A percentile compares a stretch with the other conserved stretches of the same genome.
Conservation (phyloP, 1,140 invertebrate genomes). For the Babylonia areolata region DNA sequence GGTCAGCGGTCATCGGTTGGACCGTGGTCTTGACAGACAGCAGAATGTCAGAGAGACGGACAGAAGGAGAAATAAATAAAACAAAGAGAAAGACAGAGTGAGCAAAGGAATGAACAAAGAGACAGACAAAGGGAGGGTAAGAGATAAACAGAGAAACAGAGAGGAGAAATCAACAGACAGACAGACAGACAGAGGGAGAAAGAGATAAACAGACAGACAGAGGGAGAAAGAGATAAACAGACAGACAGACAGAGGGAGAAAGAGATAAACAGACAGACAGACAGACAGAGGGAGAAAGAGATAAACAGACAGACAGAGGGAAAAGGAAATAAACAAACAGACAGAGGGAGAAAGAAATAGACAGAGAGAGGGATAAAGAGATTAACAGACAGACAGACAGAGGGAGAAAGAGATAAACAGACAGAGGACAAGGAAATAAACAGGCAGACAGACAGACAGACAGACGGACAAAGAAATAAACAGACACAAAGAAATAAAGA, state of each 20-base stretch:
- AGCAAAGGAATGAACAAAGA: not conserved
- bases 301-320: not conserved
- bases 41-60: not conserved
- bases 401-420: no score
- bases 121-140: not conserved
- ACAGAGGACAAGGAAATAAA: no score
- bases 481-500: not conserved
- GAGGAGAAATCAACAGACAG: not conserved
- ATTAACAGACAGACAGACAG: not conserved
- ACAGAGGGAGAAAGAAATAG: not conserved
- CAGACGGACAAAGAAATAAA: not conserved
- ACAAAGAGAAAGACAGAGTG: slow-evolving; percentile 26
- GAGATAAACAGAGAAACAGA: not conserved
- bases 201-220: not conserved
- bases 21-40: no score
- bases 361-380: not conserved
- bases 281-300: not conserved
- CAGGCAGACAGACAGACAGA: not conserved
- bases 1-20: slow-evolving; percentile 3
- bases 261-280: not conserved
- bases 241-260: not conserved
- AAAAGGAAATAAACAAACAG: not conserved
- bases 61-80: not conserved
- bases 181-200: not conserved
- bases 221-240: not conserved